Evolutionary conservation across 2,888 invertebrate genomes (phyloP).

Genomic region (Acleris laterana): DNA sequence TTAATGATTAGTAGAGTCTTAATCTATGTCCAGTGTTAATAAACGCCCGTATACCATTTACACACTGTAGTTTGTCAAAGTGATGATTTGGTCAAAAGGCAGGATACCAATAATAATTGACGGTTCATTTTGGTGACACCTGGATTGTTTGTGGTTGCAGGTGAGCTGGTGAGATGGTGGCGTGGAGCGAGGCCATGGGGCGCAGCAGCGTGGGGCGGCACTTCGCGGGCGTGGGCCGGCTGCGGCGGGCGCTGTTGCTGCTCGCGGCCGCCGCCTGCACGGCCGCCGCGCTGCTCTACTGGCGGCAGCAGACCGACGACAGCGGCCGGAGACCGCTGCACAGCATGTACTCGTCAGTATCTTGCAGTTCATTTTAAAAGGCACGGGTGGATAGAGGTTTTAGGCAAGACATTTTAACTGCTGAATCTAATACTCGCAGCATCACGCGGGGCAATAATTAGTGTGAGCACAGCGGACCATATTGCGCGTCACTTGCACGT

Average conservation of each 20-base stretch:
- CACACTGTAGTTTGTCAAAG: no score
- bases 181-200: conserved; percentile 68
- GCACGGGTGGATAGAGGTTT: no score
- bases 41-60: no score
- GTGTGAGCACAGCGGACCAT: no score
- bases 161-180: conserved; percentile 60
- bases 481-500: no score
- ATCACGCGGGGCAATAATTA: no score
- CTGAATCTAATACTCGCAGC: no score
- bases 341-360: conserved; percentile 61
- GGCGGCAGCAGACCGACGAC: conserved; percentile 84
- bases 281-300: conserved; percentile 84
- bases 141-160: conserved; percentile 46
- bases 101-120: not conserved
- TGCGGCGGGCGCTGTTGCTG: conserved; percentile 83
- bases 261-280: conserved; percentile 83
- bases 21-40: no score
- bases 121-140: no score
- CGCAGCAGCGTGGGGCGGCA: conserved; percentile 82
- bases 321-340: conserved; percentile 65
- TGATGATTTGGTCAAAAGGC: no score
- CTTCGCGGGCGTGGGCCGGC: conserved; percentile 78
- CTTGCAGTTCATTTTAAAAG: not conserved
- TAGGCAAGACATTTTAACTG: no score
- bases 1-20: no score